phyloP scores from a whole-genome alignment of 2,888 invertebrate species.

The Lampropteryx suffumata region DNA sequence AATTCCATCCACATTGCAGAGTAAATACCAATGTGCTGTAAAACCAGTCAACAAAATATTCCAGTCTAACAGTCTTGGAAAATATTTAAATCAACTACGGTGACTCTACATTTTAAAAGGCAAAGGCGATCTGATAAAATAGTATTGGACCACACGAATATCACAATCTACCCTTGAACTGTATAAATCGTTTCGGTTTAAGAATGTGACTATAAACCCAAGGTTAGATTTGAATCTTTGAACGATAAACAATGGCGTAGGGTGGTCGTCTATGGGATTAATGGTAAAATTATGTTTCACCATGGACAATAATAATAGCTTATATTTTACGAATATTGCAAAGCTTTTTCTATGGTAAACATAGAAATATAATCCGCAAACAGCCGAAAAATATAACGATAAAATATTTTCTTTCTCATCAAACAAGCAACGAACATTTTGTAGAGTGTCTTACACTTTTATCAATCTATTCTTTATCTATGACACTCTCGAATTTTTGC shows the following conservation, averaged over 20 bases:
- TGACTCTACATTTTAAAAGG: conserved; percentile 34
- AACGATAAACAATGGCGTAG: conserved; percentile 19
- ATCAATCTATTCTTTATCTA: too few relatives aligned
- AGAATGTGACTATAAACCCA: conserved; percentile 41
- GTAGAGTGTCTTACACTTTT: too few relatives aligned
- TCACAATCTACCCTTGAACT: conserved; percentile 68
- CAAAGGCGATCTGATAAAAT: conserved; percentile 63
- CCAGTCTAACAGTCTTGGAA: conserved; percentile 28
- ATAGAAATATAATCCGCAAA: too few relatives aligned
- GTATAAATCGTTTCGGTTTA: conserved; percentile 40
- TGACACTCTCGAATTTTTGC: too few relatives aligned
- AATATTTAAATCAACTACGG: conserved; percentile 35
- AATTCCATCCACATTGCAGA: too few relatives aligned
- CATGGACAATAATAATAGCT: conserved; percentile 4
- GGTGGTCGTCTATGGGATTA: conserved; percentile 12
- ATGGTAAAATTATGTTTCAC: conserved; percentile 7
- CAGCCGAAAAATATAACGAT: too few relatives aligned
- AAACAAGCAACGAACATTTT: too few relatives aligned
- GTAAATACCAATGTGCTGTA: too few relatives aligned
- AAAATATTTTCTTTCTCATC: too few relatives aligned
- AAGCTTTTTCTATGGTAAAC: too few relatives aligned
- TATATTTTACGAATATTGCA: neutral
- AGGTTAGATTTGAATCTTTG: conserved; percentile 48
- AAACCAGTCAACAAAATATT: too few relatives aligned
- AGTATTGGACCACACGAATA: conserved; percentile 57